Evolutionary conservation across 2,797 vertebrate species (phyloP).

Genomic region (Coccyzus lansbergi): DNA sequence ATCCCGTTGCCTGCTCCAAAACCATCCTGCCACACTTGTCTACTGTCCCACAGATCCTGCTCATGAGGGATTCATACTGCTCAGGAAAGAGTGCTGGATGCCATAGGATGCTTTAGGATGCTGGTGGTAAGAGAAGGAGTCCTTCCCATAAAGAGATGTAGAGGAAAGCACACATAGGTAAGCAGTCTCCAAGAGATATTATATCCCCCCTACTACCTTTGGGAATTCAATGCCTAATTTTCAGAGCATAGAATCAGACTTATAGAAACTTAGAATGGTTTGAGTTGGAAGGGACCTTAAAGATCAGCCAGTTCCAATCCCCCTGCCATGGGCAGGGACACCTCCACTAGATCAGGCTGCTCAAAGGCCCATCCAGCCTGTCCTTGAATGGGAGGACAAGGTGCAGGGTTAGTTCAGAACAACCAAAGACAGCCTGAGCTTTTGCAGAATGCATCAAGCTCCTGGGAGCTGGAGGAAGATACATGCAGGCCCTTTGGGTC

Average conservation of each 20-base stretch:
- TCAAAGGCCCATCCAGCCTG: no score
- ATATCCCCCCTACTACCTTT: not conserved
- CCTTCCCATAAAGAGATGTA: not conserved
- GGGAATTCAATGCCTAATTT: not conserved
- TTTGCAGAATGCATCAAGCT: not conserved
- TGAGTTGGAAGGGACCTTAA: no score
- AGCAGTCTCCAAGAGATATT: not conserved
- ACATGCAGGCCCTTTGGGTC: fast-evolving
- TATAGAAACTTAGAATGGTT: no score
- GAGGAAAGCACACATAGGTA: fast-evolving
- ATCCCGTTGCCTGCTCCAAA: not conserved
- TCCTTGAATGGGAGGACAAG: no score
- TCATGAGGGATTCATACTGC: no score
- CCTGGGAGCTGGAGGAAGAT: not conserved
- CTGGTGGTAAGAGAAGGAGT: not conserved
- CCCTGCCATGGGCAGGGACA: no score
- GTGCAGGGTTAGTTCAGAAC: not conserved
- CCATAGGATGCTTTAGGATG: not conserved
- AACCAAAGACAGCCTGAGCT: not conserved
- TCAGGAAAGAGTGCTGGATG: not conserved
- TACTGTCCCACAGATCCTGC: not conserved
- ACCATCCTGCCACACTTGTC: not conserved
- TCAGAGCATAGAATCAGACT: not conserved
- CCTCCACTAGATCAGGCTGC: no score
- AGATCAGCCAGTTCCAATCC: no score